Base-by-base conservation (phyloP, 2,113 vertebrate genomes). In the Chionis minor region DNA sequence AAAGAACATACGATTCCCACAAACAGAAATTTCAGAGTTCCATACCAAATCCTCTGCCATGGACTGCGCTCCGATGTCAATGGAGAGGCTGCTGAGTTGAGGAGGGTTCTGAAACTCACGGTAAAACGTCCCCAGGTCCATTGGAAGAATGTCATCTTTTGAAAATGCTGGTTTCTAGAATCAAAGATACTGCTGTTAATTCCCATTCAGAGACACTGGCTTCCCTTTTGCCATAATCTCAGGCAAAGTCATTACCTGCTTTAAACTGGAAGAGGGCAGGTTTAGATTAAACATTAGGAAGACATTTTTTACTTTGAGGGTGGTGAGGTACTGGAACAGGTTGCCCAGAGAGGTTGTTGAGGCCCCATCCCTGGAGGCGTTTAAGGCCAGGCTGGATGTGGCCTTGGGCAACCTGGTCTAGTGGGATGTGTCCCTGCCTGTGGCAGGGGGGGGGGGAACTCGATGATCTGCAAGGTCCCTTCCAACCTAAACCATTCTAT, bases 31-130 rank as follows among this genome's bases (percentile, higher is more conserved):
- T 24, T 65, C 18, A 77, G 63, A 58, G 72, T 81, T 96, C 21
- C 98, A 96, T 98, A 99, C 99, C 99, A 99, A 98, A 97, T 99
- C 99, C 52, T 99, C 99, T 9, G 99, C 99, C 99, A 99, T 99
- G 33, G 99, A 99, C 96, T 99, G 99, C 1, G 99, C 98, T 91
- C 99, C 99, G 92, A 99, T 99, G 90, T 99, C 99, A 44, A 99
- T 98, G 17, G 99, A 99, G 86, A 99, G 98, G 96, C 99, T 99
- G 97, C 99, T 99, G 81, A 99, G 98, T 90, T 99, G 99, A 58
- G 99, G 99, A 12, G 99, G 99, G 90, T 99, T 99, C 97, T 99
- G 99, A 97, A 99, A 99, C 97, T 99, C 99, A 78, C 99, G 98
- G 97, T 99, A 99, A 97, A 99, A 99, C 1, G 99, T 99, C 44